Percentiles rank a stretch among this genome's conserved stretches.
These are phyloP conservation scores for Nipponacmea schrenckii DNA, from an alignment of 2,888 invertebrate genomes.

Conservation along the genomic window DNA sequence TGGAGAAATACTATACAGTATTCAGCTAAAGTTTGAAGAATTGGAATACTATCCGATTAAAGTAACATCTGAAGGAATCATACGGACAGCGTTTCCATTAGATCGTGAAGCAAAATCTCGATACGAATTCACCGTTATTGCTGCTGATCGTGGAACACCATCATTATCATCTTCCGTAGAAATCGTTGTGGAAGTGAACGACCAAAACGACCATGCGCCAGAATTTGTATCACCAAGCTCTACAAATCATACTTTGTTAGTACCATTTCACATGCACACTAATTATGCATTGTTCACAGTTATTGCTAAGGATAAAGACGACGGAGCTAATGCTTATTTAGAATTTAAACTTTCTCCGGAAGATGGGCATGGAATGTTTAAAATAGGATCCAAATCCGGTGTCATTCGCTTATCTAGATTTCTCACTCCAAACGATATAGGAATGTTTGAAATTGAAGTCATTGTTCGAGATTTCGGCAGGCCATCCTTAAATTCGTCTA, in stretches of 20 bases:
- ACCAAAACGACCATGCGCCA: conserved; percentile 55
- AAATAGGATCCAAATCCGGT: conserved; percentile 27
- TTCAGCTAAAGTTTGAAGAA: neutral
- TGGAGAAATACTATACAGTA: conserved; percentile 2
- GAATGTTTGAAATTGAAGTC: conserved; percentile 29
- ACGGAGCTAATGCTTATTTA: conserved; percentile 35
- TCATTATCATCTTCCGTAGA: conserved; percentile 45
- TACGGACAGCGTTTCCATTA: conserved; percentile 39
- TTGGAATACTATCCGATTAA: conserved; percentile 34
- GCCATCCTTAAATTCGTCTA: conserved; percentile 28
- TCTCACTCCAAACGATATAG: conserved; percentile 30
- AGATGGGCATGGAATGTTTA: conserved; percentile 22
- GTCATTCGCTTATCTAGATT: conserved; percentile 28
- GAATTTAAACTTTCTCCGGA: conserved; percentile 29
- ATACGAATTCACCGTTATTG: conserved; percentile 47
- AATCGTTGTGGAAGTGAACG: conserved; percentile 46
- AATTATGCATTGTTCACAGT: conserved; percentile 38
- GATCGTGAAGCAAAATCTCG: conserved; percentile 44
- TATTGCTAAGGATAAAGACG: conserved; percentile 41
- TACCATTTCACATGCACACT: conserved; percentile 36
- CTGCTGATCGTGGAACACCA: conserved; percentile 48
- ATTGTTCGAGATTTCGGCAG: conserved; percentile 29
- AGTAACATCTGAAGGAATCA: conserved; percentile 41
- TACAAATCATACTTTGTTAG: conserved; percentile 41
- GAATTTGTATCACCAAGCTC: conserved; percentile 45